Evolutionary conservation across 2,888 invertebrate species (phyloP), one percentile per base, ranked within the genome.

Genomic region (Tachystola acroxantha): DNA sequence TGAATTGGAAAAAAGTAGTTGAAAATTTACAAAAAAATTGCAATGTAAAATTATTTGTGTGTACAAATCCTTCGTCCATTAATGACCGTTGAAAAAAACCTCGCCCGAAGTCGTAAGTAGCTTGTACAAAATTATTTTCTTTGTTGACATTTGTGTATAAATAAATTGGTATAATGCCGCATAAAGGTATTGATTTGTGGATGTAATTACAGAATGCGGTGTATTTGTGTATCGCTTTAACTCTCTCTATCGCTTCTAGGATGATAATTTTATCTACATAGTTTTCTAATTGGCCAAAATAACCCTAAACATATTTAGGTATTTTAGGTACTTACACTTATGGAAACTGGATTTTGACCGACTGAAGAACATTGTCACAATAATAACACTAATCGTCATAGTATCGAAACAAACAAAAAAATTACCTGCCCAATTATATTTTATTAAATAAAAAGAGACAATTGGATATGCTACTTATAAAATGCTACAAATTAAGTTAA

Each of bases 31-130:
- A 30, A 33, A 36, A 45, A 54, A 63, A 65, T 64, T 72, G 76
- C 73, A 70, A 82, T 84, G 81, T 82, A 73, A 82, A 74, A 74
- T 68, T 73, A 51, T 58, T 66, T 45, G 67, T 66, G 56, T 37
- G 49, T 48, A 46, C 30, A 49, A 42, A 52, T 48, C 43, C 56
- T 59, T 58, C 58, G 52, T 50, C 61, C 53, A 55, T 57, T 50
- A 52, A 53, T 52, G 64, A 68, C 57, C 68, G 60, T 59, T 59
- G 61, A 66, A 64, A 57, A 48, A 53, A 62, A 56, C 46, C n/a
- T 46, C 52, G 53, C 48, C 50, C 52, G 60, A 57, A 65, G 46
- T 69, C 69, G 82, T 85, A 54, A 82, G 85, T 82, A 75, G 60
- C 48, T 50, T 37, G 27, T 20, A 40, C 37, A 46, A 38, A 46